These are phyloP conservation scores for Sarcophaga carnaria DNA, from an alignment of 2,888 invertebrate species.

Conservation along the genomic window DNA sequence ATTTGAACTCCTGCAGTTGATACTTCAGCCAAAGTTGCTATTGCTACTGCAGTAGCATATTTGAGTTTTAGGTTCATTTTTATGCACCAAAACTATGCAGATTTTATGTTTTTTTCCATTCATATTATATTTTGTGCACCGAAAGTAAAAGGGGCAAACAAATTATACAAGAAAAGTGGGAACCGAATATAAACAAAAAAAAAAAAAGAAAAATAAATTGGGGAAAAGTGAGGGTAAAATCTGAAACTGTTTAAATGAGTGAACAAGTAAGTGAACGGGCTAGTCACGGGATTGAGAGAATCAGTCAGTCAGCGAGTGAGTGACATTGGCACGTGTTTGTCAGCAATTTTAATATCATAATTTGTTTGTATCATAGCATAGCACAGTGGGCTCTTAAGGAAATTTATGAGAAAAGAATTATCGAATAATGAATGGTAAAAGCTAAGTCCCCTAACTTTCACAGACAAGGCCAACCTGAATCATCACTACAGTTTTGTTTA, in stretches of 20 bases:
- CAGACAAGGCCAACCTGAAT: too few relatives aligned
- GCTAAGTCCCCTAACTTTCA: too few relatives aligned
- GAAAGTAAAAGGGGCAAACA: constrained; percentile 24
- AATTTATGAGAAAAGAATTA: neutral
- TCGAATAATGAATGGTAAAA: too few relatives aligned
- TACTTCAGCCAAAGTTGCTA: constrained; percentile 27
- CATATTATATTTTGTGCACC: constrained; percentile 26
- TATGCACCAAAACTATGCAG: constrained; percentile 68
- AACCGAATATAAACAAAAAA: neutral
- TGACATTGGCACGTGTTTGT: constrained; percentile 69
- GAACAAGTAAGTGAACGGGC: constrained; percentile 12
- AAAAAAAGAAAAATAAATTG: neutral
- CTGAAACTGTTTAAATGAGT: constrained; percentile 38
- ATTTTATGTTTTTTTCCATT: constrained; percentile 44
- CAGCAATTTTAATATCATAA: constrained; percentile 66
- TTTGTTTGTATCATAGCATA: constrained; percentile 30
- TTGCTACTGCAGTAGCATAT: neutral
- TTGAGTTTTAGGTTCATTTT: constrained; percentile 46
- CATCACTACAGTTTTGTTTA: too few relatives aligned
- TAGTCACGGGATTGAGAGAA: constrained; percentile 10
- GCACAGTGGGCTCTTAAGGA: neutral
- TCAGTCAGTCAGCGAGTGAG: constrained; percentile 41
- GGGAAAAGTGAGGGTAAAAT: too few relatives aligned
- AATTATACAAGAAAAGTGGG: neutral
- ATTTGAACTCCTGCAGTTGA: neutral